These are phyloP conservation scores for Dipus sagitta DNA, from an alignment of 2,797 vertebrate genomes.

Conservation along the genomic window DNA sequence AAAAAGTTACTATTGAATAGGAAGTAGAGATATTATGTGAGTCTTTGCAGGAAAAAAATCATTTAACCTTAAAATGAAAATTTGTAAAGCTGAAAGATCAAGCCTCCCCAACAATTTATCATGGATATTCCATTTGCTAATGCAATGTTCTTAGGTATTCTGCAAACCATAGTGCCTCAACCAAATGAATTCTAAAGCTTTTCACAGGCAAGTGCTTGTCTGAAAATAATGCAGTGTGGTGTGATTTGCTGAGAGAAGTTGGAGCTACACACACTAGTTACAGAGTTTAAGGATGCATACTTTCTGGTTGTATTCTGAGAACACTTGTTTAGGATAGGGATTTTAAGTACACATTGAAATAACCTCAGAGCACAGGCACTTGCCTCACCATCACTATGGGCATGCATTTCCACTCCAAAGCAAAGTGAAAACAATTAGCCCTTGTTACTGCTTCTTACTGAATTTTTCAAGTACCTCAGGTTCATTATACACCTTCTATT, in stretches of 20 bases:
- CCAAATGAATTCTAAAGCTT: conserved; percentile 48
- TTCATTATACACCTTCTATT: background rate
- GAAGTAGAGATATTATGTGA: background rate
- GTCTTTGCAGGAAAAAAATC: background rate
- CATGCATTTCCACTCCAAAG: conserved; percentile 67
- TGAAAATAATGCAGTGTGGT: background rate
- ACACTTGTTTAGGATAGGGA: background rate
- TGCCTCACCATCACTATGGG: background rate
- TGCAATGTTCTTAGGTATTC: background rate
- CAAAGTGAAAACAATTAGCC: conserved; percentile 49
- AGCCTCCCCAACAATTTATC: background rate
- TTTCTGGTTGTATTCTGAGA: background rate
- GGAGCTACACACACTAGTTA: background rate
- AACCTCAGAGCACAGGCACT: background rate
- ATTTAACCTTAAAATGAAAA: conserved; percentile 21
- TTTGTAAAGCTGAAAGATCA: conserved; percentile 53
- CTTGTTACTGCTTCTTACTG: background rate
- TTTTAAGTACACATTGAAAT: background rate
- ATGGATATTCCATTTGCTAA: background rate
- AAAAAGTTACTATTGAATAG: conserved; percentile 1
- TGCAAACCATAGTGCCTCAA: background rate
- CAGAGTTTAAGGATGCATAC: background rate
- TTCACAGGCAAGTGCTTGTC: background rate
- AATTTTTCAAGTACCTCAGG: conserved; percentile 58
- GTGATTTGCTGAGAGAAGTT: background rate